phyloP scores from a whole-genome alignment of 2,113 vertebrate species.

The Ciconia maguari region DNA sequence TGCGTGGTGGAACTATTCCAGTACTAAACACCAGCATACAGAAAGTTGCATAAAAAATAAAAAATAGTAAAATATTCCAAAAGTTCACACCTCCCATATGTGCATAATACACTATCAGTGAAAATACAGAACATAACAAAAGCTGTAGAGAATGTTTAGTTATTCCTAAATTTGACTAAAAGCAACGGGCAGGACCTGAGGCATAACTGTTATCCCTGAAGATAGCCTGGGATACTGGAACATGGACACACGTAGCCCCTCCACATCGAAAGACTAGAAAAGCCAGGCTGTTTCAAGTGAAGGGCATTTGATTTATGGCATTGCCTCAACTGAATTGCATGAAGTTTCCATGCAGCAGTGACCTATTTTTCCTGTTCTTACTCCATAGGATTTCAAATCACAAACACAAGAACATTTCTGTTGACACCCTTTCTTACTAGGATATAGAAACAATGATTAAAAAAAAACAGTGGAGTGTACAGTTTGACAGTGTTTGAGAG shows the following conservation, averaged over 20 bases:
- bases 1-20: background rate
- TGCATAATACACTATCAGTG: background rate
- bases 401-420: background rate
- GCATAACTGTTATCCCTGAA: background rate
- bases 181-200: background rate
- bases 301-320: background rate
- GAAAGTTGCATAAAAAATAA: background rate
- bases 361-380: background rate
- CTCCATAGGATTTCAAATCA: background rate
- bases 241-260: background rate
- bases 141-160: background rate
- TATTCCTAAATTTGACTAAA: background rate
- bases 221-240: background rate
- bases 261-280: rapidly evolving
- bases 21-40: background rate
- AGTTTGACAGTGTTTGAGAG: background rate
- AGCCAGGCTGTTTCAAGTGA: background rate
- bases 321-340: background rate
- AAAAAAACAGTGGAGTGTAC: background rate
- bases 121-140: background rate
- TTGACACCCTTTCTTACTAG: background rate
- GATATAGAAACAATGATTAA: background rate
- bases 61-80: background rate
- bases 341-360: background rate
- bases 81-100: background rate